Conservation (phyloP, 2,113 vertebrate genomes). For the Gobius niger region DNA sequence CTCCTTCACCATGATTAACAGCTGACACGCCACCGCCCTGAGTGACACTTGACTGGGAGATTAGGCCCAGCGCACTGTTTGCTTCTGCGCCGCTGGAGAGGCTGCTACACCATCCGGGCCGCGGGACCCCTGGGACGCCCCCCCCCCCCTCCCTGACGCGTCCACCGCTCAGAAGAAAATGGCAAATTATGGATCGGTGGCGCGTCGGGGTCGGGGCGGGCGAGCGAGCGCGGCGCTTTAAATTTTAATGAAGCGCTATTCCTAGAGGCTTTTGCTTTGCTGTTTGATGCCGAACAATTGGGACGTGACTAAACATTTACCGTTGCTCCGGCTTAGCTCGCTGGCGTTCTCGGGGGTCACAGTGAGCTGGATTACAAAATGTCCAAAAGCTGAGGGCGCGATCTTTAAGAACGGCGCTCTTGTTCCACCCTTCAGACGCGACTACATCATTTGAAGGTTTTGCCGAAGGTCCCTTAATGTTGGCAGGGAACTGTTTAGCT, state of each 20-base stretch:
- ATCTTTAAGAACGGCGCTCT: background rate
- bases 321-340: background rate
- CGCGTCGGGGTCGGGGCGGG: background rate
- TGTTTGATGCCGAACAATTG: conserved; percentile 1
- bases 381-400: conserved; percentile 5
- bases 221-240: conserved; percentile 8
- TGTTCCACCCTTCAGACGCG: background rate
- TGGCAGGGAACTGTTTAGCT: no score
- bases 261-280: background rate
- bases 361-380: background rate
- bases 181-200: conserved; percentile 28
- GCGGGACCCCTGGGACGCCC: conserved; percentile 23
- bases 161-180: conserved; percentile 17
- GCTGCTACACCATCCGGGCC: conserved; percentile 28
- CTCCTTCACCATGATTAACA: conserved; percentile 51
- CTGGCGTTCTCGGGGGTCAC: background rate
- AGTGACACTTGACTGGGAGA: conserved; percentile 63
- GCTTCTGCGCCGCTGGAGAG: conserved; percentile 36
- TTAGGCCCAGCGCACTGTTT: conserved; percentile 48
- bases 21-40: conserved; percentile 47
- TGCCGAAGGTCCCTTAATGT: no score
- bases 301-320: conserved; percentile 18
- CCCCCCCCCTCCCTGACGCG: conserved; percentile 10
- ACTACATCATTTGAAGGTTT: no score
- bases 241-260: conserved; percentile 30